Evolutionary conservation across 2,797 vertebrate genomes (phyloP).

Genomic region (Nannoperca obscura): DNA sequence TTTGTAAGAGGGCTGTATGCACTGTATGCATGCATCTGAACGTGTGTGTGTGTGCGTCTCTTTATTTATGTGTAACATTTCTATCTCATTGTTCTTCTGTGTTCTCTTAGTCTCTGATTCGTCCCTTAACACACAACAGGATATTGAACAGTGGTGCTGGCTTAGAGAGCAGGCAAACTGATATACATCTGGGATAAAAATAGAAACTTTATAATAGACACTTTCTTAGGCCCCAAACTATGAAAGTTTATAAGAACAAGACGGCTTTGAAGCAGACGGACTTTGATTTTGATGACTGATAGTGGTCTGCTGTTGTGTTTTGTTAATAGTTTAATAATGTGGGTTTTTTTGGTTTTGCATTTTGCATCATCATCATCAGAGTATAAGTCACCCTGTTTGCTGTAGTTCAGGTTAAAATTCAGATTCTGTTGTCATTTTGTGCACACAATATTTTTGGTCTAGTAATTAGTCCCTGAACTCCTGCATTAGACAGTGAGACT

Average conservation of each 20-base stretch:
- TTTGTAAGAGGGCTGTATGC: neutral
- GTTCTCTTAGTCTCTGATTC: conserved; percentile 45
- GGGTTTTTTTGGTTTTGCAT: neutral
- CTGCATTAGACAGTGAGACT: neutral
- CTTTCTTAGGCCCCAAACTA: conserved; percentile 58
- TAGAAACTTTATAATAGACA: conserved; percentile 74
- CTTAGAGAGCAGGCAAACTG: conserved; percentile 54
- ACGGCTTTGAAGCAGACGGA: conserved; percentile 60
- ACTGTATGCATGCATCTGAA: neutral
- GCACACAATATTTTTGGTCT: neutral
- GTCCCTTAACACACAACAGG: conserved; percentile 62
- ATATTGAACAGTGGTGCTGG: conserved; percentile 69
- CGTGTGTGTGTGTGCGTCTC: neutral
- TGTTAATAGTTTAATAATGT: conserved; percentile 40
- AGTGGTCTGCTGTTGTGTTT: conserved; percentile 40
- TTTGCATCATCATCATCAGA: conserved; percentile 22
- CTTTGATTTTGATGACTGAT: conserved; percentile 61
- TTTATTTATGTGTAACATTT: conserved; percentile 43
- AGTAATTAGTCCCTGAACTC: neutral
- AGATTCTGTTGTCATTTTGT: neutral
- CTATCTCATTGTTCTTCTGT: conserved; percentile 54
- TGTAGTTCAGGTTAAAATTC: neutral
- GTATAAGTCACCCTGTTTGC: neutral
- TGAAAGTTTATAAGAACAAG: conserved; percentile 60
- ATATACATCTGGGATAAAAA: conserved; percentile 77